Conservation (phyloP, 2,113 vertebrate species). For the Notothenia coriiceps region DNA sequence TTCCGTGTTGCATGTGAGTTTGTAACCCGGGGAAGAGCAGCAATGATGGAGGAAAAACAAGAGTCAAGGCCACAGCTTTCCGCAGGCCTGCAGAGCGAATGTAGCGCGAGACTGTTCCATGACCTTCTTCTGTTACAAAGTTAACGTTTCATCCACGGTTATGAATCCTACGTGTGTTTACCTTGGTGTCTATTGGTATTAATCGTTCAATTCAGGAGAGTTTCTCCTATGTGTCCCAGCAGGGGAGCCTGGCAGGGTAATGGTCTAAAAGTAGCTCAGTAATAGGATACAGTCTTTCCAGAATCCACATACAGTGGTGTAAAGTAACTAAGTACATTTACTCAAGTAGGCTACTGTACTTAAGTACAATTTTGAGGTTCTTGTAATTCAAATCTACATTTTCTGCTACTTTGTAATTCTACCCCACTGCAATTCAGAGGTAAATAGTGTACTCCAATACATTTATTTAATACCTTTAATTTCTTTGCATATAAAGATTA, state of each 20-base stretch:
- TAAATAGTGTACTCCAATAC: too few relatives aligned
- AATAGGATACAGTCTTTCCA: neutral
- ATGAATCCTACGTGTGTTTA: neutral
- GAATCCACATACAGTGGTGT: neutral
- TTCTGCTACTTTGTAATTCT: too few relatives aligned
- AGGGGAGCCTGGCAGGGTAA: neutral
- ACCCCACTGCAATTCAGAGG: too few relatives aligned
- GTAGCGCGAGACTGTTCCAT: conserved; percentile 19
- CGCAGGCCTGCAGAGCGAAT: conserved; percentile 56
- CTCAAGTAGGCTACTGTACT: too few relatives aligned
- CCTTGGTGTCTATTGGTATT: neutral
- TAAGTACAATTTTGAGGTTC: too few relatives aligned
- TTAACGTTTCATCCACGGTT: neutral
- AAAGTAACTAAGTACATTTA: too few relatives aligned
- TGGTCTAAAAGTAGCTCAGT: neutral
- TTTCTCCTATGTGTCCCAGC: neutral
- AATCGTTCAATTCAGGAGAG: neutral
- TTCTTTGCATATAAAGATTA: too few relatives aligned
- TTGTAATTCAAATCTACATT: too few relatives aligned
- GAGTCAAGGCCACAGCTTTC: conserved; percentile 52
- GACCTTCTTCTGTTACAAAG: conserved; percentile 8
- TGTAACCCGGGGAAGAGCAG: neutral
- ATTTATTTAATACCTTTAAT: too few relatives aligned
- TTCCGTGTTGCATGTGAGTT: neutral
- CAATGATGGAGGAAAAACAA: neutral